Evolutionary conservation across 1,140 invertebrate genomes (phyloP).

Genomic region (honey bee (Apis mellifera)): Amel_HAv3.1 CM009938.2:8588001-8588500

Average conservation of each 20-base stretch:
- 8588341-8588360: conserved; percentile 94
- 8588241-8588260: conserved; percentile 86
- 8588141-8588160: conserved; percentile 89
- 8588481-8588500: neutral
- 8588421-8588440: conserved; percentile 89
- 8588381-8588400: conserved; percentile 86
- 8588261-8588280: conserved; percentile 77
- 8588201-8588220: neutral
- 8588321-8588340: conserved; percentile 90
- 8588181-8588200: neutral
- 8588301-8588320: conserved; percentile 80
- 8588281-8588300: conserved; percentile 78
- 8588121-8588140: conserved; percentile 82
- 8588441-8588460: conserved; percentile 88
- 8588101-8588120: conserved; percentile 49
- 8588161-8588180: conserved; percentile 83
- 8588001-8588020: conserved; percentile 36
- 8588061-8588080: neutral
- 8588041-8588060: neutral
- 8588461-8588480: conserved; percentile 89
- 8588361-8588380: conserved; percentile 87
- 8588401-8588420: conserved; percentile 85
- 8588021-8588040: neutral
- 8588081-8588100: conserved; percentile 43
- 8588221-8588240: conserved; percentile 40